phyloP scores from a whole-genome alignment of 2,113 vertebrate species.

The Chloropsis cyanopogon region DNA sequence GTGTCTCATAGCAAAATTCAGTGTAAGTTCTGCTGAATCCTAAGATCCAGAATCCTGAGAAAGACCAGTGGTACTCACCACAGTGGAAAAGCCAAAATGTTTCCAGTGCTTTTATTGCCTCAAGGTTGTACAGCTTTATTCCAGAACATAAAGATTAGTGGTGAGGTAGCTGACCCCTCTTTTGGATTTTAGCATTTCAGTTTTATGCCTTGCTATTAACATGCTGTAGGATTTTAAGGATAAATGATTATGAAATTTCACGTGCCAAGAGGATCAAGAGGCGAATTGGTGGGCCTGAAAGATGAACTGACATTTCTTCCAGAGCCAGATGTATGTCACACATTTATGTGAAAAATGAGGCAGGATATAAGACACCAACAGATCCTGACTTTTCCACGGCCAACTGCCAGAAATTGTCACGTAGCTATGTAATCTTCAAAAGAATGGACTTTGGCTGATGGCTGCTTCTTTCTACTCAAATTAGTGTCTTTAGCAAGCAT shows the following conservation, averaged over 20 bases:
- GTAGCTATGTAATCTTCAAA: constrained; percentile 60
- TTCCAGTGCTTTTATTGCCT: neutral
- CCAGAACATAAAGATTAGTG: neutral
- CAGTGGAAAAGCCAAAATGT: neutral
- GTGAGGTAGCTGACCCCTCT: neutral
- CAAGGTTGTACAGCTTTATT: neutral
- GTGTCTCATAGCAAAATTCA: neutral
- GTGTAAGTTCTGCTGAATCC: neutral
- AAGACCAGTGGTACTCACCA: neutral
- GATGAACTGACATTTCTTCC: neutral
- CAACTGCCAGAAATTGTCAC: constrained; percentile 56
- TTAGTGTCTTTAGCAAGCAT: constrained; percentile 33
- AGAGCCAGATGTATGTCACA: constrained; percentile 42
- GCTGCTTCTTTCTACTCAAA: constrained; percentile 31
- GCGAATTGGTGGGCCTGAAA: neutral
- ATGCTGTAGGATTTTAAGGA: neutral
- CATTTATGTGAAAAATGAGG: constrained; percentile 24
- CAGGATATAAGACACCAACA: constrained; percentile 42
- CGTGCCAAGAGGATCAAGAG: neutral
- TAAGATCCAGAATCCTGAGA: neutral
- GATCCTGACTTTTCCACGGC: constrained; percentile 32
- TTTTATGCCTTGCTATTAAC: neutral
- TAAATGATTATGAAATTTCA: neutral
- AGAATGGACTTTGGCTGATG: constrained; percentile 42
- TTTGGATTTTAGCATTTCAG: neutral